phyloP scores from a whole-genome alignment of 2,797 vertebrate genomes.

The Pristis pectinata region DNA sequence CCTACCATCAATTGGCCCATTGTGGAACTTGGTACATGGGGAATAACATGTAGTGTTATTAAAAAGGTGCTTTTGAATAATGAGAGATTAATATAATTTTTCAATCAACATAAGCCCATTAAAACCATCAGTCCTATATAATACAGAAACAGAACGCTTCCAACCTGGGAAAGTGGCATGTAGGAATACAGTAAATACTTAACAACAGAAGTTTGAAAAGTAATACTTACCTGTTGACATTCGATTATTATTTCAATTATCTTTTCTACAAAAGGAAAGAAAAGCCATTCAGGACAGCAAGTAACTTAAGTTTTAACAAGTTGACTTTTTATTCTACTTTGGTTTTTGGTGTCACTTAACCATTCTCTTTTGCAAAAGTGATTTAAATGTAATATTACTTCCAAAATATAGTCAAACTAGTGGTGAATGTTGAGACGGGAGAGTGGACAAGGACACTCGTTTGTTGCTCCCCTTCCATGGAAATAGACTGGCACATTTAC shows the following conservation, averaged over 20 bases:
- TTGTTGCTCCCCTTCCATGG: background rate
- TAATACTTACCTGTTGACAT: background rate
- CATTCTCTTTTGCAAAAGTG: background rate
- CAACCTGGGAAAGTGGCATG: background rate
- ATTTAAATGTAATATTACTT: background rate
- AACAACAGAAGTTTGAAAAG: background rate
- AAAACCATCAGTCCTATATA: background rate
- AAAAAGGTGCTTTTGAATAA: background rate
- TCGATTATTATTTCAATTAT: background rate
- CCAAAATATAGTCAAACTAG: background rate
- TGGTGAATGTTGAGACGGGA: background rate
- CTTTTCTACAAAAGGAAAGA: constrained; percentile 24
- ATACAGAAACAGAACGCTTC: background rate
- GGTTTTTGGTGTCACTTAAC: background rate
- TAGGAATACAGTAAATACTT: background rate
- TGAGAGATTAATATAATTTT: background rate
- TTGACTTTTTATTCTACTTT: background rate
- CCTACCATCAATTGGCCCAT: too few species aligned
- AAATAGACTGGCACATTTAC: background rate
- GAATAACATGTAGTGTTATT: background rate
- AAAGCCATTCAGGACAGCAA: constrained; percentile 21
- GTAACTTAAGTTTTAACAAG: background rate
- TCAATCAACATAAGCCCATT: background rate
- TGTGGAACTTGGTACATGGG: background rate
- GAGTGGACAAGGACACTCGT: background rate